Percentiles rank a stretch among this genome's conserved stretches.
Evolutionary conservation across 2,797 vertebrate species (phyloP).

Genomic region (Rhabdophis nuchalis): DNA sequence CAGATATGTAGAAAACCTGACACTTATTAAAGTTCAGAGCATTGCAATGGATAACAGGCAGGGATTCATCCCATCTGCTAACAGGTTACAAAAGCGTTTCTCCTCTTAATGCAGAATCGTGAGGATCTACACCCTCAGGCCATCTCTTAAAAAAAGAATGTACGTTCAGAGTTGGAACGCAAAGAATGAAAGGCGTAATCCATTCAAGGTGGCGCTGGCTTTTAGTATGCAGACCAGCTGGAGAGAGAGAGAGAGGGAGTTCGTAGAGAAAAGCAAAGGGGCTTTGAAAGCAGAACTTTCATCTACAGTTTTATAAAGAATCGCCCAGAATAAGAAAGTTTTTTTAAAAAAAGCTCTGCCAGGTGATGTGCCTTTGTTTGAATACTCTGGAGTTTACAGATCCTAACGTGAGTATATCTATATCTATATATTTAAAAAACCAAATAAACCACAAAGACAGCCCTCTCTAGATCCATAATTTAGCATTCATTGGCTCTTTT

Average conservation of each 20-base stretch:
- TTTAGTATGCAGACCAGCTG: constrained; percentile 71
- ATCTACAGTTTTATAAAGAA: constrained; percentile 70
- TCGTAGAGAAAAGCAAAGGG: constrained; percentile 59
- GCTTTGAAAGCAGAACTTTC: constrained; percentile 69
- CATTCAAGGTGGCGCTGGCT: constrained; percentile 71
- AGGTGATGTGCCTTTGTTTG: constrained; percentile 64
- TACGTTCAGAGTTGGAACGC: not conserved
- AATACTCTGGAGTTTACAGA: constrained; percentile 71
- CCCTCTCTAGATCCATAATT: constrained; percentile 67
- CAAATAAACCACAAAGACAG: constrained; percentile 45
- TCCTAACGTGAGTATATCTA: constrained; percentile 5
- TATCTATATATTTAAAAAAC: constrained; percentile 30
- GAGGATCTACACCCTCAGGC: not conserved
- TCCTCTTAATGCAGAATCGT: not conserved
- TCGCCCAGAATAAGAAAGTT: constrained; percentile 65
- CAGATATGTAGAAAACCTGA: not conserved
- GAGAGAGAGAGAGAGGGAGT: constrained; percentile 65
- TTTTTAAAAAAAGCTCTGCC: constrained; percentile 61
- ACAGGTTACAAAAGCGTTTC: not conserved
- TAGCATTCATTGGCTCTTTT: constrained; percentile 68
- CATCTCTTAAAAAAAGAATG: not conserved
- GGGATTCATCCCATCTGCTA: not conserved
- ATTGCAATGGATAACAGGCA: not conserved
- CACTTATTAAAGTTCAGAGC: not conserved
- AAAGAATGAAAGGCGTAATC: constrained; percentile 36